A percentile compares a stretch with the other conserved stretches of the same genome.
Conservation (phyloP, 2,888 invertebrate species). For the Spodoptera exigua region DNA sequence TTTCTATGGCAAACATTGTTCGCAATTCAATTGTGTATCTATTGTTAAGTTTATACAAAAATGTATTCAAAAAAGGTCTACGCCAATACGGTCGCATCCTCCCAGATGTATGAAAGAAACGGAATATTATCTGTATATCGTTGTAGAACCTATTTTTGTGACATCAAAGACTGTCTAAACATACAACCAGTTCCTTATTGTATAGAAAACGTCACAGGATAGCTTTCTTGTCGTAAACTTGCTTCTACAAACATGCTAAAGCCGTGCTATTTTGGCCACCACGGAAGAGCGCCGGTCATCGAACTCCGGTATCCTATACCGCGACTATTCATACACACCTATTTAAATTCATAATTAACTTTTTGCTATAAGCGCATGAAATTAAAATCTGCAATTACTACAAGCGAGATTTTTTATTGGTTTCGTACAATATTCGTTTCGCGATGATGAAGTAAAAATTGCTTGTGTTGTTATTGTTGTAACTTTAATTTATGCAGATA, state of each 20-base stretch:
- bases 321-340: constrained; percentile 63
- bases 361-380: constrained; percentile 48
- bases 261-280: constrained; percentile 71
- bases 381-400: constrained; percentile 43
- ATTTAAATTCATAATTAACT: constrained; percentile 63
- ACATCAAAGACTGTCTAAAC: constrained; percentile 40
- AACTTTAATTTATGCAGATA: too few species aligned
- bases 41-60: too few species aligned
- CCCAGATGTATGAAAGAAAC: too few species aligned
- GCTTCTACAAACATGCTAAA: constrained; percentile 57
- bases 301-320: constrained; percentile 64
- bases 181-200: constrained; percentile 38
- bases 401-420: constrained; percentile 29
- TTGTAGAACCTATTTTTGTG: constrained; percentile 11
- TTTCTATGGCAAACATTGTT: too few species aligned
- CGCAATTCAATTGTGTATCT: too few species aligned
- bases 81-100: too few species aligned
- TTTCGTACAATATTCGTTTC: constrained; percentile 2
- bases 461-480: too few species aligned
- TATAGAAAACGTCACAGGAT: constrained; percentile 23
- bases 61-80: too few species aligned
- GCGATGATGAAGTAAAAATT: constrained; percentile 3
- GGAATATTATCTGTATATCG: background rate
- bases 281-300: constrained; percentile 76
- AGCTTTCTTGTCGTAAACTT: constrained; percentile 52